Percentiles rank a stretch among this genome's conserved stretches.
These are phyloP conservation scores for Euplexia lucipara DNA, from an alignment of 2,888 invertebrate genomes.

Conservation along the genomic window DNA sequence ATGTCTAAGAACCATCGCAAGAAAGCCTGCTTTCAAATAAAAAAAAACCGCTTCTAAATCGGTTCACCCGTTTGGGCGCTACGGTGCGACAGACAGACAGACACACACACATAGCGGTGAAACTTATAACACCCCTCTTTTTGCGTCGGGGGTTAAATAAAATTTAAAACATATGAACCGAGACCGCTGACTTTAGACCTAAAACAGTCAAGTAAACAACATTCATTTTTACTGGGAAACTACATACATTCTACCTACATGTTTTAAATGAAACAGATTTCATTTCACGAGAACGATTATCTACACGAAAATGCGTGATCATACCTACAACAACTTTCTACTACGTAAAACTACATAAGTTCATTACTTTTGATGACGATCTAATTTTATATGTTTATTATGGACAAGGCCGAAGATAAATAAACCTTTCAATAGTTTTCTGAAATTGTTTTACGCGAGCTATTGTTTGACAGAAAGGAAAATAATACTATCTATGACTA, in stretches of 20 bases:
- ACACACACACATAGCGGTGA: no score
- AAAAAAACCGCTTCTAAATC: no score
- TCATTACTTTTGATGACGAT: conserved; percentile 31
- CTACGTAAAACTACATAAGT: conserved; percentile 19
- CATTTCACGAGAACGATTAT: conserved; percentile 44
- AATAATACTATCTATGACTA: no score
- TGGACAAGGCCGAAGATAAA: background rate
- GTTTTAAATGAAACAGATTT: conserved; percentile 23
- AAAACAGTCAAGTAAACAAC: conserved; percentile 8
- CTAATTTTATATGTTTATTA: conserved; percentile 12
- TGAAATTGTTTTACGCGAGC: no score
- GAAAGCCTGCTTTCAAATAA: no score
- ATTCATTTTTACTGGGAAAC: conserved; percentile 33
- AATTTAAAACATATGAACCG: background rate
- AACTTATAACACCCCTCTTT: no score
- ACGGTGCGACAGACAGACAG: no score
- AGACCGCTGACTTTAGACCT: no score
- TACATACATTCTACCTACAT: background rate
- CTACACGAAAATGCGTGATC: conserved; percentile 43
- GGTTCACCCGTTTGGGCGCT: no score
- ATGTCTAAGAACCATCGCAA: no score
- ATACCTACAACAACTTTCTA: conserved; percentile 30
- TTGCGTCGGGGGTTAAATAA: no score
- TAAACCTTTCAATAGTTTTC: background rate
- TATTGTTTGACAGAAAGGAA: no score